phyloP scores from a whole-genome alignment of 2,113 vertebrate species.

The Atlantisia rogersi region DNA sequence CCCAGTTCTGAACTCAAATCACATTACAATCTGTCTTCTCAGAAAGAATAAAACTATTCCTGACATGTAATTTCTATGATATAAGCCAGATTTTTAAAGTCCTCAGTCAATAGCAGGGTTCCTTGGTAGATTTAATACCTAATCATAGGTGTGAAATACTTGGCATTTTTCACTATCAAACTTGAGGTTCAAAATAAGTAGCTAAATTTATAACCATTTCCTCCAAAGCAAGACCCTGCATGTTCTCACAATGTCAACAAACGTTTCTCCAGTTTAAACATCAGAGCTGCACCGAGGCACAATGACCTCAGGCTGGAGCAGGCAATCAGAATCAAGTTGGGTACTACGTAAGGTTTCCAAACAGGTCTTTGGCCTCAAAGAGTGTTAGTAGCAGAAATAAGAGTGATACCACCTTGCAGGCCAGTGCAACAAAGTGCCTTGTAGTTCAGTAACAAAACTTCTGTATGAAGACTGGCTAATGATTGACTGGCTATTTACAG shows the following conservation, averaged over 20 bases:
- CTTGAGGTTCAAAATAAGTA: not conserved
- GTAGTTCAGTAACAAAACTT: not conserved
- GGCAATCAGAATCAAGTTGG: not conserved
- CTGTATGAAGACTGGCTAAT: slow-evolving; percentile 2
- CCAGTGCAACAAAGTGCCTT: not conserved
- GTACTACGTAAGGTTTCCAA: not conserved
- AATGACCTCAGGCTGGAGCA: not conserved
- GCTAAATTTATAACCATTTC: not conserved
- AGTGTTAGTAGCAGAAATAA: not conserved
- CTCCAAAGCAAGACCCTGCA: not conserved
- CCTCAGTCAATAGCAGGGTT: not conserved
- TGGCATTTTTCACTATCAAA: not conserved
- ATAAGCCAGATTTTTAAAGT: not conserved
- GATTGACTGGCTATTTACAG: slow-evolving; percentile 34
- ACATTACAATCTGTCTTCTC: not conserved
- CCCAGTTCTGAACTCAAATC: not conserved
- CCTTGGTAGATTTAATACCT: not conserved
- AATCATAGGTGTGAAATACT: not conserved
- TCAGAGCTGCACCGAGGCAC: not conserved
- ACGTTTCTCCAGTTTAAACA: not conserved
- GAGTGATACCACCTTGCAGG: not conserved
- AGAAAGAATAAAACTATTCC: not conserved
- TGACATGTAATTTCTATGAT: not conserved
- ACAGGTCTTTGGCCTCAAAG: not conserved
- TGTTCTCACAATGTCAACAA: not conserved